phyloP scores from a whole-genome alignment of 2,888 invertebrate genomes.

The Strigamia maritima region DNA sequence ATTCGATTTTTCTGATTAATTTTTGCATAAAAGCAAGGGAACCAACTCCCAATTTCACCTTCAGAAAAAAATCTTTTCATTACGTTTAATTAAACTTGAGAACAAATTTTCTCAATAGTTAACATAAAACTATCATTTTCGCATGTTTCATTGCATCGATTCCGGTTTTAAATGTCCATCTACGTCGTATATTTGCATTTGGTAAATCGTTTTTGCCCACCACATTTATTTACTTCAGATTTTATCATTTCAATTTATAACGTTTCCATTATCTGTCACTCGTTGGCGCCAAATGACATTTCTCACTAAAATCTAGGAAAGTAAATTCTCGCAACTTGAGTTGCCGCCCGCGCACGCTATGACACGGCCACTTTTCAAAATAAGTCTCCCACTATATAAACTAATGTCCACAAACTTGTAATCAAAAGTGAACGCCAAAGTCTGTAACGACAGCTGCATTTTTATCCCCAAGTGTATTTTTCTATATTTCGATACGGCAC shows the following conservation, averaged over 20 bases:
- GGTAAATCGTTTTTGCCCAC: background rate
- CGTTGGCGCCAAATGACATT: background rate
- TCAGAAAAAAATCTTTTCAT: too few relatives aligned
- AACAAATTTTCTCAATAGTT: too few relatives aligned
- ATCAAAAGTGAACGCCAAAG: background rate
- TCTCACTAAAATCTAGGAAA: background rate
- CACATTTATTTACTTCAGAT: background rate
- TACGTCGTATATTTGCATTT: background rate
- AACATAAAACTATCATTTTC: too few relatives aligned
- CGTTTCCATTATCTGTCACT: background rate
- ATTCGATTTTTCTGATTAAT: too few relatives aligned
- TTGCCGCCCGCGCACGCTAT: background rate
- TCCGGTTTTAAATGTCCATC: background rate
- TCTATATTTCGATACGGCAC: constrained; percentile 4
- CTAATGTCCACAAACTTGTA: background rate
- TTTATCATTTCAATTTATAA: background rate
- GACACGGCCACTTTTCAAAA: background rate
- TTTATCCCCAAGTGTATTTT: background rate
- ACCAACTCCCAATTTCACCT: too few relatives aligned
- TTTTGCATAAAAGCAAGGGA: too few relatives aligned
- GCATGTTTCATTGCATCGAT: background rate
- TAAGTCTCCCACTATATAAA: background rate
- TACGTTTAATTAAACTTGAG: too few relatives aligned
- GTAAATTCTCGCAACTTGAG: background rate
- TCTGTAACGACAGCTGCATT: background rate